phyloP scores from a whole-genome alignment of 2,113 vertebrate genomes.

The Coreoperca whiteheadi region DNA sequence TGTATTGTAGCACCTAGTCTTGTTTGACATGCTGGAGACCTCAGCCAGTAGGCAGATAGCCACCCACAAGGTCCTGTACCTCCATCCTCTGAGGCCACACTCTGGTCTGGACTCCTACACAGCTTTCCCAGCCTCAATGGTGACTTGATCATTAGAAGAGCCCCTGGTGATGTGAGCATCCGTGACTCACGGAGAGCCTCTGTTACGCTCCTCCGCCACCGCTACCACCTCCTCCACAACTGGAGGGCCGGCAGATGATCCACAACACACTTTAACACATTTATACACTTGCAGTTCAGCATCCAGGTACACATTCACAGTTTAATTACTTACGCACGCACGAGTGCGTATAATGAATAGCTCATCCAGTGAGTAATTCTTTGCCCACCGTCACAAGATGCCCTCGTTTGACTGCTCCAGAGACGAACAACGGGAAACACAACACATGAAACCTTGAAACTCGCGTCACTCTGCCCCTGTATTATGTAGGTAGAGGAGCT shows the following conservation, averaged over 20 bases:
- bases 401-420: not conserved
- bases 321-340: conserved; percentile 14
- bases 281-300: conserved; percentile 1
- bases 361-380: conserved; percentile 36
- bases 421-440: conserved; percentile 17
- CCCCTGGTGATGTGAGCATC: conserved; percentile 54
- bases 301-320: conserved; percentile 5
- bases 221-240: conserved; percentile 58
- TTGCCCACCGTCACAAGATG: not conserved
- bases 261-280: conserved; percentile 21
- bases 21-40: conserved; percentile 18
- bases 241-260: conserved; percentile 12
- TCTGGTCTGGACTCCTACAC: conserved; percentile 68
- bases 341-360: conserved; percentile 23
- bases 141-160: conserved; percentile 50
- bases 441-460: conserved; percentile 25
- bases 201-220: conserved; percentile 30
- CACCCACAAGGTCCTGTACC: conserved; percentile 36
- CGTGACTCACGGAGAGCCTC: conserved; percentile 69
- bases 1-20: not conserved
- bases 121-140: conserved; percentile 36
- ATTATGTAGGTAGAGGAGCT: not conserved
- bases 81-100: conserved; percentile 41
- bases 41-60: conserved; percentile 28
- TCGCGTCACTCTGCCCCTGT: not conserved